phyloP scores from a whole-genome alignment of 2,888 invertebrate genomes.

The Eilema griseolum region DNA sequence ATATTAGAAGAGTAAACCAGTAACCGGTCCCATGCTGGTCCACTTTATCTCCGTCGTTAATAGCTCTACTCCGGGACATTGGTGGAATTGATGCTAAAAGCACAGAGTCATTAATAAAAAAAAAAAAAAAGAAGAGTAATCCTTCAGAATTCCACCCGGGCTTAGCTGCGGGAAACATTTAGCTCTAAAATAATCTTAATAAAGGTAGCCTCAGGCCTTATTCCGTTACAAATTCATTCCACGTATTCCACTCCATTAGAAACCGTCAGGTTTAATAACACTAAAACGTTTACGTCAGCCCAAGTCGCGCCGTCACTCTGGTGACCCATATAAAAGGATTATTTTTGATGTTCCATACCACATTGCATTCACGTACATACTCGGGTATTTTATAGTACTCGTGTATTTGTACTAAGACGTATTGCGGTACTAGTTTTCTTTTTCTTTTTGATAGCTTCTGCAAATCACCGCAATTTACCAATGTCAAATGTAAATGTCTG shows the following conservation, averaged over 20 bases:
- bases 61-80: too few relatives aligned
- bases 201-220: neutral
- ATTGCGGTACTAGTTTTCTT: conserved; percentile 25
- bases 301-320: conserved; percentile 29
- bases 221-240: neutral
- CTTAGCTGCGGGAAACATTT: too few relatives aligned
- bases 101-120: too few relatives aligned
- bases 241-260: neutral
- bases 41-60: too few relatives aligned
- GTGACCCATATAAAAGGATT: conserved; percentile 40
- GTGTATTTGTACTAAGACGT: conserved; percentile 37
- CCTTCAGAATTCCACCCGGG: too few relatives aligned
- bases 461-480: too few relatives aligned
- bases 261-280: conserved; percentile 21
- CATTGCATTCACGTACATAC: conserved; percentile 42
- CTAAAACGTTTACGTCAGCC: conserved; percentile 37
- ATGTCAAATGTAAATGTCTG: too few relatives aligned
- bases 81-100: too few relatives aligned
- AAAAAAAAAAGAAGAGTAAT: too few relatives aligned
- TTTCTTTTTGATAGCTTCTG: too few relatives aligned
- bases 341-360: conserved; percentile 40
- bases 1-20: too few relatives aligned
- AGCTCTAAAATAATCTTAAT: neutral
- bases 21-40: too few relatives aligned
- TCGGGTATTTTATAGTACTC: conserved; percentile 27